Base-by-base conservation (phyloP, 2,888 invertebrate genomes). In the Tribolium freemani region DNA sequence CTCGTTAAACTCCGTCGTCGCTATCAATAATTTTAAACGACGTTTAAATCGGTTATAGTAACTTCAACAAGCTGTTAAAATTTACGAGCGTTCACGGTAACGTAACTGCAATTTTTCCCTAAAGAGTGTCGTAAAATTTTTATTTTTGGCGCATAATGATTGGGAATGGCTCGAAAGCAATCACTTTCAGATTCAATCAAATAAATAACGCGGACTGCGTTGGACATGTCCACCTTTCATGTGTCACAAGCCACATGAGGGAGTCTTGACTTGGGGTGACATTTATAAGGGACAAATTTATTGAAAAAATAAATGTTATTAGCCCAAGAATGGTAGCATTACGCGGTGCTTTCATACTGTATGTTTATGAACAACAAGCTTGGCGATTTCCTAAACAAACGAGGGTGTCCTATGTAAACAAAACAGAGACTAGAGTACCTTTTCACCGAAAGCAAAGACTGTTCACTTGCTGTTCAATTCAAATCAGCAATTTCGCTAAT, bases 281-380 rank as follows among this genome's bases (percentile, higher is more conserved):
- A 67, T 67, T 67, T 67, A 67, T 67, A 67, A 67, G 53, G 48
- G 11, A 13, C n/a, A 38, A 38, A n/a, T 38, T 38, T 38, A 26
- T 26, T 26, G 26, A 26, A 26, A 26, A 26, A 26, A 26, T 26
- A 26, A 26, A 26, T 48, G 48, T 53, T 53, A 21, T 53, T 79
- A 76, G 78, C 74, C 44, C 46, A 61, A 73, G 54, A 69, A 76
- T 75, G 16, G 74, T 66, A 71, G 72, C 61, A 57, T 67, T 70
- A 57, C 71, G 80, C 78, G 72, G 73, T 75, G 72, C 78, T 79
- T 81, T 79, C 75, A 78, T 78, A 78, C 79, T 80, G 77, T 75
- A 69, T 82, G 80, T 81, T 83, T 83, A 82, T 80, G 75, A 78
- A 81, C 77, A 81, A 81, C 79, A 80, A 75, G 76, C 76, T 75